Base-by-base conservation (phyloP, 2,888 invertebrate genomes). In the Tetramorium bicarinatum region DNA sequence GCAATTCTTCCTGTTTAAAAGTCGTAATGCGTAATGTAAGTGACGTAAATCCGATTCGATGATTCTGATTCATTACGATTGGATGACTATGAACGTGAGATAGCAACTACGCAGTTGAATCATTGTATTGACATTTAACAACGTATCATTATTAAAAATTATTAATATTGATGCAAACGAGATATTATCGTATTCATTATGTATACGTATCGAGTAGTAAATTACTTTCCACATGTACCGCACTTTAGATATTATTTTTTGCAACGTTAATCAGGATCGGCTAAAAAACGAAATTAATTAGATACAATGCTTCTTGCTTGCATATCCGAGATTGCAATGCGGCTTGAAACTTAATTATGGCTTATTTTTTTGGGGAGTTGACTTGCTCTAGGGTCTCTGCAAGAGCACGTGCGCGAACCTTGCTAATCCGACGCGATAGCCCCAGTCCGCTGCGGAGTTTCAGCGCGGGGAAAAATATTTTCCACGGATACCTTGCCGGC, bases 211-310 rank as follows among this genome's bases (percentile, higher is more conserved):
- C 15, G 15, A 34, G 29, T 34, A 54, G 25, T 38, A 41, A 56
- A 21, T 75, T 6, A 62, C 1, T 61, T 18, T 25, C 21, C 7
- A 8, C 61, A 6, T 8, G 9, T 9, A 38, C 49, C 34, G 75
- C 18, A 38, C 49, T 47, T 11, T 62, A 25, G 38, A 29, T 13
- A 38, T 18, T 21, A 8, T 15, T 41, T 18, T 8, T 38, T 49
- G 62, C 61, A 49, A 18, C 47, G 7, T 34, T 56, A 59, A 47
- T 4, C 4, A 47, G 7, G 29, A 61, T 56, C 15, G 9, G 25
- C 15, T 15, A 34, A 52, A 38, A 38, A 75, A 49, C 47, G 15
- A 25, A 38, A 52, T 76, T 38, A 64, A 76, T 7, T 34, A 34
- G 34, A 21, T 34, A 71, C 21, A 54, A 54, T 47, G 21, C 21